Evolutionary conservation across 2,797 vertebrate species (phyloP).

Genomic region (Acanthornis magna): DNA sequence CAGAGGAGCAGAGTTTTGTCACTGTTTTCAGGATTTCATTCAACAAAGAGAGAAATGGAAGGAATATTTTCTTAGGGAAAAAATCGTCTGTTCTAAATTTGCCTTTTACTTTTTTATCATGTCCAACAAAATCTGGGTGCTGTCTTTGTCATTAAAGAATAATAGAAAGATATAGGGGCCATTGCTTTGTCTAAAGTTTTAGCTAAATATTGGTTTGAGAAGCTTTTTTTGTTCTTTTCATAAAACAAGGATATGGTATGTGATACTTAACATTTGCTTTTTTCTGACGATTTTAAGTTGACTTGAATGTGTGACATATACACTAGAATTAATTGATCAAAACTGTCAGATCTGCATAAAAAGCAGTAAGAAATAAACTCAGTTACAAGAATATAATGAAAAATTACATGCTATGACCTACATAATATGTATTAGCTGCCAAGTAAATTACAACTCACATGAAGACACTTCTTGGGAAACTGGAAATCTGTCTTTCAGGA

Average conservation of each 20-base stretch:
- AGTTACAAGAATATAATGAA: neutral
- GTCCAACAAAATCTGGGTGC: neutral
- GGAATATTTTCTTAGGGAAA: neutral
- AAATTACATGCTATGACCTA: neutral
- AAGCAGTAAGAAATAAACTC: neutral
- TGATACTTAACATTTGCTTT: neutral
- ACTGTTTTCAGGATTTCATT: neutral
- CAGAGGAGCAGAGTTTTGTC: neutral
- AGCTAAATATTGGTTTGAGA: neutral
- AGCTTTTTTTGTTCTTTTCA: neutral
- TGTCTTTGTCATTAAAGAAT: neutral
- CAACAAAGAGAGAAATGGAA: neutral
- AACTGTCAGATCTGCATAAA: neutral
- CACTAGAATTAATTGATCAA: neutral
- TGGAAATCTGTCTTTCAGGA: neutral
- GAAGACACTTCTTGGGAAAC: neutral
- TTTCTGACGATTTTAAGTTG: neutral
- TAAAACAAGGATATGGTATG: neutral
- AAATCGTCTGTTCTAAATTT: neutral
- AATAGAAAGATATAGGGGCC: neutral
- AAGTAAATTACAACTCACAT: neutral
- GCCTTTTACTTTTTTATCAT: neutral
- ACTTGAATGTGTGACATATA: neutral
- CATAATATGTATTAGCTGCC: neutral
- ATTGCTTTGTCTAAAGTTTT: neutral